These are phyloP conservation scores for Ciconia stormi DNA, from an alignment of 2,113 vertebrate species.

Conservation along the genomic window DNA sequence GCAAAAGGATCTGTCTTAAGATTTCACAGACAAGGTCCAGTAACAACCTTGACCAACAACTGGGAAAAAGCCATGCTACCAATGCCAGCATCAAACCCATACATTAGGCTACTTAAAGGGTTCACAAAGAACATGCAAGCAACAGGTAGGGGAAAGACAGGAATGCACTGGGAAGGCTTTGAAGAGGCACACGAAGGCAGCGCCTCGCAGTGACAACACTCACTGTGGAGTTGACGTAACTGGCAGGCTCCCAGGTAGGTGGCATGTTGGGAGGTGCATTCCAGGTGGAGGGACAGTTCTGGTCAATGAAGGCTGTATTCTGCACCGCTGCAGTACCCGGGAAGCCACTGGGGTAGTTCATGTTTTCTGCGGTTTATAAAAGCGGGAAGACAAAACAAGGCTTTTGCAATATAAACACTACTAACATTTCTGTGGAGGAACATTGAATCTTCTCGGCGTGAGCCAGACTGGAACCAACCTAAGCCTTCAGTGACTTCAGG, in stretches of 20 bases:
- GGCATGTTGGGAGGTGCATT: slow-evolving; percentile 61
- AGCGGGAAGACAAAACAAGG: background rate
- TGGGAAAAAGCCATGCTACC: background rate
- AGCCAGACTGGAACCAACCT: background rate
- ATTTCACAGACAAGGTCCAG: background rate
- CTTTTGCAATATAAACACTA: background rate
- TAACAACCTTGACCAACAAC: background rate
- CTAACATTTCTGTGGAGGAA: background rate
- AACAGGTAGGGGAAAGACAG: background rate
- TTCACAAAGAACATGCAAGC: background rate
- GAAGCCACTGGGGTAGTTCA: slow-evolving; percentile 78
- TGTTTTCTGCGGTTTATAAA: slow-evolving; percentile 72
- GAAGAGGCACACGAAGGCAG: background rate
- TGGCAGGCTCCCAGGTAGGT: slow-evolving; percentile 72
- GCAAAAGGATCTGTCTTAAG: background rate
- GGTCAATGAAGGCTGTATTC: slow-evolving; percentile 73
- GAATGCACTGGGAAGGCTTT: background rate
- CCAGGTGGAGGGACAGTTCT: slow-evolving; percentile 75
- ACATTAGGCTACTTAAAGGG: background rate
- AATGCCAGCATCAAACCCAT: background rate
- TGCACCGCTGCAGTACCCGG: slow-evolving; percentile 72
- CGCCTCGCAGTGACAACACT: background rate
- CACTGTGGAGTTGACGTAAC: slow-evolving; percentile 74
- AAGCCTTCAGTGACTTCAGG: background rate
- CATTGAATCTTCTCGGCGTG: fast-evolving